A percentile compares a stretch with the other conserved stretches of the same genome.
Conservation (phyloP, 2,113 vertebrate species). For the Larimichthys crocea region DNA sequence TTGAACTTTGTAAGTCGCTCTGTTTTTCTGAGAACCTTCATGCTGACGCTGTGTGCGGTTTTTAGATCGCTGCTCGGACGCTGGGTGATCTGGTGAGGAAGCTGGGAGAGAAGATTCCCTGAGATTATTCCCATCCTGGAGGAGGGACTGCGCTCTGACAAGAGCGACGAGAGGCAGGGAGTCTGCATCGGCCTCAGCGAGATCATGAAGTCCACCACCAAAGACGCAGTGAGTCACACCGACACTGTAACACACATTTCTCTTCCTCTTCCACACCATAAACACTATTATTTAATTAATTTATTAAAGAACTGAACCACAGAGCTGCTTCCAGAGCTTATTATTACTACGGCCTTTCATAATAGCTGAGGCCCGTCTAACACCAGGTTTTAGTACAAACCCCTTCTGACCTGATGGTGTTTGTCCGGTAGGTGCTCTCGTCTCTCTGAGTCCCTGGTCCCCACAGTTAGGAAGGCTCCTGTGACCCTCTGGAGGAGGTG, state of each 20-base stretch:
- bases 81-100: conserved; percentile 97
- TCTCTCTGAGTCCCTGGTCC: conserved; percentile 96
- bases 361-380: too few relatives aligned
- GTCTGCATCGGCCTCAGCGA: conserved; percentile 98
- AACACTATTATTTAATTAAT: background rate
- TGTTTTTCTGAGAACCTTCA: background rate
- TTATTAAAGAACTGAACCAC: too few relatives aligned
- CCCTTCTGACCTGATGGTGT: background rate
- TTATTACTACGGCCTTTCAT: too few relatives aligned
- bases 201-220: conserved; percentile 99
- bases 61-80: conserved; percentile 95
- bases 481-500: conserved; percentile 97
- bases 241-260: background rate
- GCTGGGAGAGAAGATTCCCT: conserved; percentile 97
- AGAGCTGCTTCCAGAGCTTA: too few relatives aligned
- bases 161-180: conserved; percentile 97
- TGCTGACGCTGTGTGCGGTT: conserved; percentile 1
- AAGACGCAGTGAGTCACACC: conserved; percentile 90
- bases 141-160: conserved; percentile 93
- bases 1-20: background rate
- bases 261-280: background rate
- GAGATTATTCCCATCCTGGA: conserved; percentile 99
- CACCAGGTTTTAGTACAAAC: too few relatives aligned
- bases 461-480: conserved; percentile 95
- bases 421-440: conserved; percentile 88